These are phyloP conservation scores for Prolemur simus DNA, from an alignment of 2,113 vertebrate genomes.

Conservation along the genomic window DNA sequence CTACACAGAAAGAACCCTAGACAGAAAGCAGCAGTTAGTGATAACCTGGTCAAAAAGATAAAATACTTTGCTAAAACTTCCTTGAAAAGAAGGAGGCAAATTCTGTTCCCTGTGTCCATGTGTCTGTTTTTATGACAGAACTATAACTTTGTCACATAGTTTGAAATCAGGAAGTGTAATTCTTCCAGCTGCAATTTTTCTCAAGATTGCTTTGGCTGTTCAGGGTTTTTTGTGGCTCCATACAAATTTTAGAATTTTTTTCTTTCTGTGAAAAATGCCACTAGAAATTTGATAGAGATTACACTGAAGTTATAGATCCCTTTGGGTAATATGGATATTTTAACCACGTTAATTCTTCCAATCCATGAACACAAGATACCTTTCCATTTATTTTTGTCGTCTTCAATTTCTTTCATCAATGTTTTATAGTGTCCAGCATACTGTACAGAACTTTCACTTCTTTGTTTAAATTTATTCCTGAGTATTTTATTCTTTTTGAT, in stretches of 20 bases:
- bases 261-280: not conserved
- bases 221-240: not conserved
- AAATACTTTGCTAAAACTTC: not conserved
- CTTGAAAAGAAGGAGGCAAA: not conserved
- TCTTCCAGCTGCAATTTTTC: not conserved
- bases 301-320: not conserved
- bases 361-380: not conserved
- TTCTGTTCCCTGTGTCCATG: not conserved
- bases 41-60: not conserved
- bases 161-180: not conserved
- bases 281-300: not conserved
- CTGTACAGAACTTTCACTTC: not conserved
- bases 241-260: not conserved
- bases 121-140: not conserved
- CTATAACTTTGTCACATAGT: not conserved
- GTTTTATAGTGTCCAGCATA: not conserved
- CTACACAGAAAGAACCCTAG: not conserved
- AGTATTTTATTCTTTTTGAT: not conserved
- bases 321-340: not conserved
- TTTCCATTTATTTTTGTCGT: not conserved
- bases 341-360: not conserved
- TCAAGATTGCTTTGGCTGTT: not conserved
- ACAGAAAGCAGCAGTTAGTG: not conserved
- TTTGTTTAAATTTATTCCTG: not conserved
- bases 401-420: not conserved